These are phyloP conservation scores for Epizoanthus scotinus DNA, from an alignment of 92 coral and sea anemone genomes.

Conservation along the genomic window DNA sequence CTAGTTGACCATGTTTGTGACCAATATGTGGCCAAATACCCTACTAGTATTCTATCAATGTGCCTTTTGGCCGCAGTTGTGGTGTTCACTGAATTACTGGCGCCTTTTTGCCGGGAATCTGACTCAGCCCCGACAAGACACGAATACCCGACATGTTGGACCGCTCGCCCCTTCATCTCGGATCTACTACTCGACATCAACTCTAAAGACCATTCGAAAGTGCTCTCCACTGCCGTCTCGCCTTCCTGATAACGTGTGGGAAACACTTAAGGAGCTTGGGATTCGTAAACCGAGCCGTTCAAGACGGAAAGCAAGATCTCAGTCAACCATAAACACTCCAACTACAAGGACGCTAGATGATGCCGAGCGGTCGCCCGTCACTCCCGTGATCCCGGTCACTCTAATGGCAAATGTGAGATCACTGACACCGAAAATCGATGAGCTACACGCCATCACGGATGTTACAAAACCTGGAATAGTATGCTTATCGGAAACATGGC, in stretches of 20 bases:
- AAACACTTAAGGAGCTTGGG: slow-evolving; percentile 29
- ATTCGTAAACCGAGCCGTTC: slow-evolving; percentile 32
- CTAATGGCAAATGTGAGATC: slow-evolving; percentile 35
- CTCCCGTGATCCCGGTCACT: slow-evolving; percentile 9
- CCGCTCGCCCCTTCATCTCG: slow-evolving; percentile 4
- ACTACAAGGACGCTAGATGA: background rate
- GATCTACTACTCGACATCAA: slow-evolving; percentile 21
- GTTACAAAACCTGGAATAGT: slow-evolving; percentile 21
- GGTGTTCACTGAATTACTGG: too few species aligned
- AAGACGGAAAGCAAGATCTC: slow-evolving; percentile 2
- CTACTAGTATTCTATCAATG: too few species aligned
- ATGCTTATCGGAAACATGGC: too few species aligned
- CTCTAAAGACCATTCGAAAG: slow-evolving; percentile 15
- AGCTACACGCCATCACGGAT: slow-evolving; percentile 27
- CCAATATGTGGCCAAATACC: too few species aligned
- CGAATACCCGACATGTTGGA: slow-evolving; percentile 41
- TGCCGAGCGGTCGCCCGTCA: background rate
- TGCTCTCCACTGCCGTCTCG: slow-evolving; percentile 18
- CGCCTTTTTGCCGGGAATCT: too few species aligned
- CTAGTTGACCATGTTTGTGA: too few species aligned
- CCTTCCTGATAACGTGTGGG: slow-evolving; percentile 29
- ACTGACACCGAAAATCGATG: slow-evolving; percentile 29
- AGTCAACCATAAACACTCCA: too few species aligned
- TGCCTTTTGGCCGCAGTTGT: too few species aligned
- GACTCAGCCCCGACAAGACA: too few species aligned